A percentile compares a stretch with the other conserved stretches of the same genome.
Evolutionary conservation across 2,888 invertebrate genomes (phyloP).

Genomic region (Lasius fuliginosus): DNA sequence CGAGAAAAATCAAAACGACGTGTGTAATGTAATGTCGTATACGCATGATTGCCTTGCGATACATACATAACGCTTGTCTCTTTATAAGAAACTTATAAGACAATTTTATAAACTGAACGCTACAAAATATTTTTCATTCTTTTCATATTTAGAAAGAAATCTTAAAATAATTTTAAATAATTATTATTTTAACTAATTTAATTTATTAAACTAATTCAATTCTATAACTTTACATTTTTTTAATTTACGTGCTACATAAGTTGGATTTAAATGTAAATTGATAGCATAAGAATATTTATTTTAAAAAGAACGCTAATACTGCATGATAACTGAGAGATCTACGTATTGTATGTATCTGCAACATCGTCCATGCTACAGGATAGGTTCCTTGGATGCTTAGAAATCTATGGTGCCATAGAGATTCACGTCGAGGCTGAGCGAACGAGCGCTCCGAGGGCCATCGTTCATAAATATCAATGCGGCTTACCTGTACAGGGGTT

Average conservation of each 20-base stretch:
- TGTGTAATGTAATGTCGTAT: slow-evolving; percentile 17
- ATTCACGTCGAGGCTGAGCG: slow-evolving; percentile 11
- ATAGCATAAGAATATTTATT: neutral
- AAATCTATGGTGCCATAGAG: slow-evolving; percentile 40
- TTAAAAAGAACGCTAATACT: neutral
- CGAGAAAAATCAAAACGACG: slow-evolving; percentile 41
- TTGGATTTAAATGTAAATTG: neutral
- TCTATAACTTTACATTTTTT: neutral
- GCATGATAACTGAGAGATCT: neutral
- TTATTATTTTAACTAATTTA: neutral
- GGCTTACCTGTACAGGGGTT: slow-evolving; percentile 91
- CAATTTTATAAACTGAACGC: neutral
- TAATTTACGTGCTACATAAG: neutral
- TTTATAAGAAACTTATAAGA: neutral
- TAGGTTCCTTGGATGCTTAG: slow-evolving; percentile 10
- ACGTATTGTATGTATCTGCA: neutral
- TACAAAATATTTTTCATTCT: neutral
- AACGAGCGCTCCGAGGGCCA: slow-evolving; percentile 44
- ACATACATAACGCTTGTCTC: neutral
- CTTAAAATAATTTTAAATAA: neutral
- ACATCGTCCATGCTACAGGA: neutral
- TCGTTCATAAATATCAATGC: slow-evolving; percentile 60
- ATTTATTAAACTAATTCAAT: neutral
- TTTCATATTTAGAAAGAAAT: neutral
- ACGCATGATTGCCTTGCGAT: slow-evolving; percentile 15